These are phyloP conservation scores for Butastur rufipennis DNA, from an alignment of 2,113 vertebrate species.

Conservation along the genomic window DNA sequence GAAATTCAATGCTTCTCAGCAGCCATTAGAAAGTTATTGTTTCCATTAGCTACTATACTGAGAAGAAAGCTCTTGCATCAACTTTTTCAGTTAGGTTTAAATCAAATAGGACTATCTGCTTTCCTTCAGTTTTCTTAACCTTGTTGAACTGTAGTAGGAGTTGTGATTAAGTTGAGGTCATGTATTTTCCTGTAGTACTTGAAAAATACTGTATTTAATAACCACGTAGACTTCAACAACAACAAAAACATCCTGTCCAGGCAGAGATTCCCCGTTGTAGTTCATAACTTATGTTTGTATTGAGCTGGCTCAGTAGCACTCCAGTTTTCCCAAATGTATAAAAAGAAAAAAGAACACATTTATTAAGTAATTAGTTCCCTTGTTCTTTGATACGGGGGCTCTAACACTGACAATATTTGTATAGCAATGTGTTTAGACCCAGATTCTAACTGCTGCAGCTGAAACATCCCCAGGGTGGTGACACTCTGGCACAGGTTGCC, in stretches of 20 bases:
- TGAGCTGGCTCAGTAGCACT: neutral
- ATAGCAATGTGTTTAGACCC: constrained; percentile 5
- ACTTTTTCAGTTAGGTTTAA: neutral
- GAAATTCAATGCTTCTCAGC: neutral
- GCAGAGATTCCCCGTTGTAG: neutral
- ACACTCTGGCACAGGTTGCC: neutral
- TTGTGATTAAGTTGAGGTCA: neutral
- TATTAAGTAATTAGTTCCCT: constrained; percentile 28
- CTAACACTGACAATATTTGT: constrained; percentile 11
- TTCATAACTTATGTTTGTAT: constrained; percentile 16
- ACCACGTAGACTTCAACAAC: neutral
- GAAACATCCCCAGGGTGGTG: neutral
- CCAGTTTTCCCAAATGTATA: constrained; percentile 29
- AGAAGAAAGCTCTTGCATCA: neutral
- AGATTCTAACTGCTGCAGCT: constrained; percentile 23
- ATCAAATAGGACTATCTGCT: neutral
- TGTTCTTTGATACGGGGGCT: constrained; percentile 44
- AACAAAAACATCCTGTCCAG: neutral
- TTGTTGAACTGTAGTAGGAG: neutral
- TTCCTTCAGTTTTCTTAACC: neutral
- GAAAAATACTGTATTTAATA: constrained; percentile 43
- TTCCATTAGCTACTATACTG: neutral
- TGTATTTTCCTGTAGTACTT: constrained; percentile 8
- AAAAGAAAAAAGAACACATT: neutral
- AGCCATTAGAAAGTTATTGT: neutral